Evolutionary conservation across 2,888 invertebrate genomes (phyloP).

Genomic region (Ophion obscuratus): DNA sequence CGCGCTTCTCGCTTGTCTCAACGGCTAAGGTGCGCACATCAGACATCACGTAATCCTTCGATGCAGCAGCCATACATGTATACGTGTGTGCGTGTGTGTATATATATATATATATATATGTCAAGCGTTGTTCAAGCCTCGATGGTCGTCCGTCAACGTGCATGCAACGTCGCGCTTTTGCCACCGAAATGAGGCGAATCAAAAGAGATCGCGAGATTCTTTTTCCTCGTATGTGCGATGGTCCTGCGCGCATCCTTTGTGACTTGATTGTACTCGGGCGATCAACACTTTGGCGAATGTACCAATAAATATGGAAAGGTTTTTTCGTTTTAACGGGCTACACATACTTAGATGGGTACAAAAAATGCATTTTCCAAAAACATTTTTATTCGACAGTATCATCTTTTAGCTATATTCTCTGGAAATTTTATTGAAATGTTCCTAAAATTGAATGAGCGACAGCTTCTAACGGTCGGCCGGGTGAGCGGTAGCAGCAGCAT

Average conservation of each 20-base stretch:
- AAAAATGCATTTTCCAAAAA: no score
- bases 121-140: slow-evolving; percentile 70
- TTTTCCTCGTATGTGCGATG: neutral
- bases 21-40: slow-evolving; percentile 50
- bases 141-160: slow-evolving; percentile 75
- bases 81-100: slow-evolving; percentile 3
- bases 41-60: slow-evolving; percentile 47
- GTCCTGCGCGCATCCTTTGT: neutral
- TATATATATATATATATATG: slow-evolving; percentile 30
- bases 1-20: slow-evolving; percentile 58
- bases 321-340: no score
- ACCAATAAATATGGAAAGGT: no score
- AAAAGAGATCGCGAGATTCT: slow-evolving; percentile 36
- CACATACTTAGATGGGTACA: no score
- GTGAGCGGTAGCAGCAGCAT: no score
- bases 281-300: no score
- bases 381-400: no score
- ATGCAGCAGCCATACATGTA: neutral
- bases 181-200: slow-evolving; percentile 65
- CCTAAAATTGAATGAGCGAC: no score
- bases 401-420: no score
- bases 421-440: no score
- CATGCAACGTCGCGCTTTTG: slow-evolving; percentile 71
- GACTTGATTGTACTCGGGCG: no score
- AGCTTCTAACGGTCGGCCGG: no score